Conservation (phyloP, 2,888 invertebrate species). For the Nymphalis urticae region DNA sequence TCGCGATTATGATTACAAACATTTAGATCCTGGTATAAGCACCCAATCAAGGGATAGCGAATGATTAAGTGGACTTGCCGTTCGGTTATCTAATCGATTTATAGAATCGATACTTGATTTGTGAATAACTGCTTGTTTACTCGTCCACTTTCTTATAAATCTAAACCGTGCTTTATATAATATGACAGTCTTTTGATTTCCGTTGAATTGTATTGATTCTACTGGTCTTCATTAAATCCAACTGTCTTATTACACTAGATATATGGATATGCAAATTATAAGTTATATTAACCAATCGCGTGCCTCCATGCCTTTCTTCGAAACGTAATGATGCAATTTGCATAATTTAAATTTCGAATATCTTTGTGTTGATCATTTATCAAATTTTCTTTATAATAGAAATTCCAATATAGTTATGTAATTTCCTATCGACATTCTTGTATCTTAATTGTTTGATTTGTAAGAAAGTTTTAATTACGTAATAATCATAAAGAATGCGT, state of each 20-base stretch:
- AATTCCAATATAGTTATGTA: conserved; percentile 48
- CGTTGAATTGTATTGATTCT: too few species aligned
- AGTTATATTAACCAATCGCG: conserved; percentile 5
- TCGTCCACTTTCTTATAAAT: too few species aligned
- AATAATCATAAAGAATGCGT: conserved; percentile 38
- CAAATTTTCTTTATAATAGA: conserved; percentile 27
- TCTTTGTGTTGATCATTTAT: conserved; percentile 38
- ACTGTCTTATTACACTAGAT: background rate
- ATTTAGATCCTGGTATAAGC: conserved; percentile 16
- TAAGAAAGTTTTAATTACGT: conserved; percentile 52
- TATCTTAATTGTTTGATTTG: conserved; percentile 50
- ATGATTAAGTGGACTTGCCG: background rate
- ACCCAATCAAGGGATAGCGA: conserved; percentile 15
- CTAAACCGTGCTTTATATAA: too few species aligned
- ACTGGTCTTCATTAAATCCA: too few species aligned
- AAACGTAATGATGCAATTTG: conserved; percentile 35
- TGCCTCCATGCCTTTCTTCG: conserved; percentile 18
- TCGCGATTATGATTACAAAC: conserved; percentile 18
- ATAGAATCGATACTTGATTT: background rate
- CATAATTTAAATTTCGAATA: conserved; percentile 44
- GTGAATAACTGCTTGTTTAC: too few species aligned
- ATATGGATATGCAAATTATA: conserved; percentile 4
- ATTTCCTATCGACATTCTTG: conserved; percentile 51
- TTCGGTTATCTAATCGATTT: background rate
- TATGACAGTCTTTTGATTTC: too few species aligned